phyloP scores from a whole-genome alignment of 2,888 invertebrate species.

The Thereva nobilitata region DNA sequence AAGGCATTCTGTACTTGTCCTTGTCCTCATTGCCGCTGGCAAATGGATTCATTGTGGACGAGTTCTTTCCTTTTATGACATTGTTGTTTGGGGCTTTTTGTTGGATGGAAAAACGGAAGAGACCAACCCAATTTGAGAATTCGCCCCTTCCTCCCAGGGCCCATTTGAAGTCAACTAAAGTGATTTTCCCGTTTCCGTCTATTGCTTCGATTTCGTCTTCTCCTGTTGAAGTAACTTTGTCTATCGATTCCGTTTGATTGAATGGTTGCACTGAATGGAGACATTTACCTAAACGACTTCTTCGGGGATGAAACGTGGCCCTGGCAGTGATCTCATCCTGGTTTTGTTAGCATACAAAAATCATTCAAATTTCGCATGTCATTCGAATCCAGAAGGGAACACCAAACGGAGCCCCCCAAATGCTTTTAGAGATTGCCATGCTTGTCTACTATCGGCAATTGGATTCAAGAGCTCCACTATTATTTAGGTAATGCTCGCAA shows the following conservation, averaged over 20 bases:
- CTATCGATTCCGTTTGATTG: conserved; percentile 31
- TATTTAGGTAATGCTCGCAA: no score
- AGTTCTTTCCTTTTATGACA: conserved; percentile 17
- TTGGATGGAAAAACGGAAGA: conserved; percentile 3
- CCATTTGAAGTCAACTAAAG: conserved; percentile 8
- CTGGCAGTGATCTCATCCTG: neutral
- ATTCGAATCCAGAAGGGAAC: neutral
- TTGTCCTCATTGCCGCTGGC: conserved; percentile 3
- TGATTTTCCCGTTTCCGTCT: conserved; percentile 1
- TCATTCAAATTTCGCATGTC: neutral
- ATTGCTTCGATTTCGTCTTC: conserved; percentile 19
- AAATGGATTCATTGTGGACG: conserved; percentile 33
- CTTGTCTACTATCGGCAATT: no score
- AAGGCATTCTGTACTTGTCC: conserved; percentile 19
- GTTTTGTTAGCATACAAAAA: neutral
- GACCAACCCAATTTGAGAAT: conserved; percentile 8
- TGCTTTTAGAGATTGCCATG: no score
- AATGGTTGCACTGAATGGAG: conserved; percentile 29
- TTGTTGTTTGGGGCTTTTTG: conserved; percentile 5
- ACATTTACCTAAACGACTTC: conserved; percentile 28
- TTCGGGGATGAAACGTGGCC: neutral
- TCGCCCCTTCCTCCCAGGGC: neutral
- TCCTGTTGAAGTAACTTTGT: conserved; percentile 14
- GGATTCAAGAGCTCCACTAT: no score
- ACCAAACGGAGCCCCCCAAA: no score